Evolutionary conservation across 2,888 invertebrate genomes (phyloP).

Genomic region (Aproaerema taeniolella): DNA sequence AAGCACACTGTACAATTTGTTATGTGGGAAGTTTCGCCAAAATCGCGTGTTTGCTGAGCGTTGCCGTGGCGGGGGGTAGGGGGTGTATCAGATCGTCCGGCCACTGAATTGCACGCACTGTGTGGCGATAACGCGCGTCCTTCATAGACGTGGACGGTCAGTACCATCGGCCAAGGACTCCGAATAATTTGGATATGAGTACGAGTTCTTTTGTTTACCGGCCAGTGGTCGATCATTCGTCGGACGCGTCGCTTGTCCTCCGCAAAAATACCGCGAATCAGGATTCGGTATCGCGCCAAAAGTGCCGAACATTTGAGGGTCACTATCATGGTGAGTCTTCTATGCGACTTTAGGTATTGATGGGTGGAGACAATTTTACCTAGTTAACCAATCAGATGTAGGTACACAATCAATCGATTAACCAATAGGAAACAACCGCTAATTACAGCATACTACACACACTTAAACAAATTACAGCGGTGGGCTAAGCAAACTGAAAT

Average conservation of each 20-base stretch:
- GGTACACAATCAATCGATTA: not conserved
- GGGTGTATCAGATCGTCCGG: slow-evolving; percentile 35
- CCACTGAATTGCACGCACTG: slow-evolving; percentile 57
- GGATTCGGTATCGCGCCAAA: slow-evolving; percentile 53
- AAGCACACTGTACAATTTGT: no score
- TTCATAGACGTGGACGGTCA: slow-evolving; percentile 57
- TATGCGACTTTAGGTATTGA: no score
- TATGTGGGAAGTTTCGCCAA: slow-evolving; percentile 19
- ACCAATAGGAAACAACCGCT: not conserved
- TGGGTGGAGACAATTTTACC: no score
- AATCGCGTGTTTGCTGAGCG: slow-evolving; percentile 30
- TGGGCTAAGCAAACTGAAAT: no score
- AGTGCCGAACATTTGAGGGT: slow-evolving; percentile 59
- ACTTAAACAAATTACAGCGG: no score
- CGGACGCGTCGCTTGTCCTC: slow-evolving; percentile 37
- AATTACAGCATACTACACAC: not conserved
- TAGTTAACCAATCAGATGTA: not conserved
- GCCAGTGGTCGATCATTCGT: slow-evolving; percentile 50
- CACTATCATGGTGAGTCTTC: slow-evolving; percentile 55
- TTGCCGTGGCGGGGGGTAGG: slow-evolving; percentile 27
- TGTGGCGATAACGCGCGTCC: slow-evolving; percentile 54
- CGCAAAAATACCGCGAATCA: slow-evolving; percentile 53
- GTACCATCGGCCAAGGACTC: slow-evolving; percentile 62
- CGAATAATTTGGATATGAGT: slow-evolving; percentile 50
- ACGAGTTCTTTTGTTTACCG: slow-evolving; percentile 46